These are phyloP conservation scores for Sycophila texana DNA, from an alignment of 2,888 invertebrate species.

Conservation along the genomic window DNA sequence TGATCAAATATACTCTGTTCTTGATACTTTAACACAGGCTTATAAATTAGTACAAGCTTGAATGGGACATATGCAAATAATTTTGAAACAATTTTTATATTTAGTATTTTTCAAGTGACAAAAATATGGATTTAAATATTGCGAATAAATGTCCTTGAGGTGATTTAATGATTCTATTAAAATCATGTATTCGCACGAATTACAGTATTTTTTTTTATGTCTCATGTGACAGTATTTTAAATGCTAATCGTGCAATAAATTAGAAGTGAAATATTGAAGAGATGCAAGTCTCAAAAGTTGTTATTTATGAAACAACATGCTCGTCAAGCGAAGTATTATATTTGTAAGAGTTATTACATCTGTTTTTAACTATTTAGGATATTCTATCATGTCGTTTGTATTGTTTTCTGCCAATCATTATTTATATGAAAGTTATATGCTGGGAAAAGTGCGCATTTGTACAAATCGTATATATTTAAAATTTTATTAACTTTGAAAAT, in stretches of 20 bases:
- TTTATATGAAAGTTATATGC: conserved; percentile 48
- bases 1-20: conserved; percentile 88
- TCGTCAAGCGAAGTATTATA: conserved; percentile 55
- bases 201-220: conserved; percentile 51
- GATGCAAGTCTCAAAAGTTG: conserved; percentile 50
- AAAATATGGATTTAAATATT: conserved; percentile 18
- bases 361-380: conserved; percentile 55
- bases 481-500: conserved; percentile 41
- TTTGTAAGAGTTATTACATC: conserved; percentile 51
- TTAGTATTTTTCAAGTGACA: conserved; percentile 39
- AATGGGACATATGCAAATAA: conserved; percentile 22
- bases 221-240: conserved; percentile 44
- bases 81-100: conserved; percentile 19
- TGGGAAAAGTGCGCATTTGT: conserved; percentile 38
- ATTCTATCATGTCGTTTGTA: conserved; percentile 54
- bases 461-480: conserved; percentile 35
- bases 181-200: conserved; percentile 42
- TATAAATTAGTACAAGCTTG: conserved; percentile 56
- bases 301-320: conserved; percentile 42
- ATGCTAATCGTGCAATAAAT: conserved; percentile 55
- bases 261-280: conserved; percentile 30
- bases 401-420: conserved; percentile 53
- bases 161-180: conserved; percentile 46
- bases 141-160: conserved; percentile 21
- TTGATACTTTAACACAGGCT: conserved; percentile 80